Evolutionary conservation across 2,797 vertebrate genomes (phyloP).

Genomic region (Urosaurus nigricauda): DNA sequence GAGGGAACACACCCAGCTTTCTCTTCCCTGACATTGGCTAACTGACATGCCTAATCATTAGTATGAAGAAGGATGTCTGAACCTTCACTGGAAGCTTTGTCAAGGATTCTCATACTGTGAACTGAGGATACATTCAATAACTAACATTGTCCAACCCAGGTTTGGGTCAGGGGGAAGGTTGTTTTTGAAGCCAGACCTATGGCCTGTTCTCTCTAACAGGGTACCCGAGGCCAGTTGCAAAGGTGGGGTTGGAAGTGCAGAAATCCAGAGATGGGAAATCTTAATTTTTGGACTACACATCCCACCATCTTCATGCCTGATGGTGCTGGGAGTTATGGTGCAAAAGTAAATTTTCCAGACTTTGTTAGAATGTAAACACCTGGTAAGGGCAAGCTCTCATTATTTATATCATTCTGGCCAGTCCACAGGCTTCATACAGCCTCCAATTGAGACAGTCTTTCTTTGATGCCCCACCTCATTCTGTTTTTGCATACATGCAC

Average conservation of each 20-base stretch:
- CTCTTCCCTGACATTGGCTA: constrained; percentile 40
- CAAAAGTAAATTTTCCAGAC: too few relatives aligned
- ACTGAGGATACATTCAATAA: neutral
- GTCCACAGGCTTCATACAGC: too few relatives aligned
- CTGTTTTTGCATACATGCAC: too few relatives aligned
- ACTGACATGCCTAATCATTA: constrained; percentile 40
- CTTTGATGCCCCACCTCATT: too few relatives aligned
- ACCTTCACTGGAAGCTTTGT: neutral
- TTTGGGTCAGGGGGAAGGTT: neutral
- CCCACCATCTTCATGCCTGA: too few relatives aligned
- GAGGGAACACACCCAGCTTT: constrained; percentile 31
- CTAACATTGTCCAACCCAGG: neutral
- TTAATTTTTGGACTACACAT: too few relatives aligned
- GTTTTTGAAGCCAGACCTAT: neutral
- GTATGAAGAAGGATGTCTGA: constrained; percentile 15
- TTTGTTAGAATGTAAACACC: neutral
- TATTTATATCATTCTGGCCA: neutral
- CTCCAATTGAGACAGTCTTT: too few relatives aligned
- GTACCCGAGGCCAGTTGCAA: neutral
- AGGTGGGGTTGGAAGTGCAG: too few relatives aligned
- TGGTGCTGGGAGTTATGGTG: too few relatives aligned
- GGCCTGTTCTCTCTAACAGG: neutral
- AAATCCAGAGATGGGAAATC: neutral
- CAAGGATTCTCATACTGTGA: neutral
- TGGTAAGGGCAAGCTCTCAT: neutral